phyloP scores from a whole-genome alignment of 2,888 invertebrate species.

The Neocrepidodera transversa region DNA sequence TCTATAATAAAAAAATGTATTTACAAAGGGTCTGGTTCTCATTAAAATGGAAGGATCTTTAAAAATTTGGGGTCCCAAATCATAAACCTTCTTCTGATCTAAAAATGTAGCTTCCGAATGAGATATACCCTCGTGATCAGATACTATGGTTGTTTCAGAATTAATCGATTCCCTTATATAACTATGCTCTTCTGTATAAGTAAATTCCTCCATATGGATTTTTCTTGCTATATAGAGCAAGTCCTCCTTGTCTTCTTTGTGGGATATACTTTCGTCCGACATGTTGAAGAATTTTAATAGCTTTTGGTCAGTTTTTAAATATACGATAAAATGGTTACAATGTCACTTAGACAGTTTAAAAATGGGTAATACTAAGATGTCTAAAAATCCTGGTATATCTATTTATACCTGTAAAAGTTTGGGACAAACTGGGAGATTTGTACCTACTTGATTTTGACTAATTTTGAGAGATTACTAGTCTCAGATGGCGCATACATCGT shows the following conservation, averaged over 20 bases:
- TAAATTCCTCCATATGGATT: constrained; percentile 41
- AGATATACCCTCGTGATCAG: not conserved
- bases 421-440: no score
- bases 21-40: constrained; percentile 45
- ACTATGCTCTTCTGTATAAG: constrained; percentile 35
- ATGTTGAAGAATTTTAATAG: no score
- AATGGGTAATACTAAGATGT: no score
- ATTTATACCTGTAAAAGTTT: no score
- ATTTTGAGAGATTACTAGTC: no score
- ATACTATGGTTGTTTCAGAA: constrained; percentile 12
- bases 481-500: no score
- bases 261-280: constrained; percentile 45
- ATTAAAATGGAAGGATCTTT: constrained; percentile 37
- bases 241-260: constrained; percentile 44
- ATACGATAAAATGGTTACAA: no score
- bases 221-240: constrained; percentile 43
- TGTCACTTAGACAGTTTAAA: no score
- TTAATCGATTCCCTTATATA: constrained; percentile 30
- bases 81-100: not conserved
- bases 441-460: no score
- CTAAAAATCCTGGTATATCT: no score
- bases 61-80: constrained; percentile 36
- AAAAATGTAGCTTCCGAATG: constrained; percentile 9
- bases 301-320: no score
- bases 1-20: constrained; percentile 10